Evolutionary conservation across 2,888 invertebrate genomes (phyloP), one percentile per base, ranked within the genome.

Genomic region (Sceliomorpha sp.): DNA sequence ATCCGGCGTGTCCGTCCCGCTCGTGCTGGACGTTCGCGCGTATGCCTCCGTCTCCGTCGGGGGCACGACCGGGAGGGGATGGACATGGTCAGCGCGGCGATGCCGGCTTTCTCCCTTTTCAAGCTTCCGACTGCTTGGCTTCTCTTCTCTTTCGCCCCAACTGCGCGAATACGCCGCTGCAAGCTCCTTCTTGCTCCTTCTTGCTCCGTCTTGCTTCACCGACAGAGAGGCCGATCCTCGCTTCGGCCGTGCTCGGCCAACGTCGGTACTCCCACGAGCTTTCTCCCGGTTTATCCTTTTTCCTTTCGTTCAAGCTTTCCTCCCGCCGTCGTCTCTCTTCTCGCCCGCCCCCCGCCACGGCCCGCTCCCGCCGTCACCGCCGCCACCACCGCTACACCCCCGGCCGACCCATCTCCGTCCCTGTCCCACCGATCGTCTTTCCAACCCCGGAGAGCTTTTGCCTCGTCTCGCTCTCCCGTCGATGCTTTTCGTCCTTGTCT

Each of bases 231-330:
- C 13, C 50, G 36, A 14, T 53, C 39, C 64, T 45, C 68, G 69
- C 68, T 68, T 78, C 80, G 79, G 70, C 70, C 51, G 69, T 62
- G 76, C 58, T 80, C 79, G 79, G 79, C 62, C 48, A 40, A 56
- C 70, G 69, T 79, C 79, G 67, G 67, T 26, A 51, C 20, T 42
- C 50, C 60, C 58, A 44, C 50, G 51, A 56, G 64, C 59, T 40
- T 59, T 62, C 53, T 53, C 47, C 24, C 26, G 32, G 24, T 31
- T 31, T 70, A 29, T 39, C 63, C 32, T 70, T 51, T 68, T 60
- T 67, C 56, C 36, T 50, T 44, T 20, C 32, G 32, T 24, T 32
- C 29, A 17, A 26, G 34, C 40, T 44, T 63, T 64, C 71, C 26
- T 44, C 68, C 31, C 59, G 72, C 60, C 72, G 17, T 37, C 47